These are phyloP conservation scores for Lepidothrix coronata DNA, from an alignment of 2,113 vertebrate species.

Conservation along the genomic window DNA sequence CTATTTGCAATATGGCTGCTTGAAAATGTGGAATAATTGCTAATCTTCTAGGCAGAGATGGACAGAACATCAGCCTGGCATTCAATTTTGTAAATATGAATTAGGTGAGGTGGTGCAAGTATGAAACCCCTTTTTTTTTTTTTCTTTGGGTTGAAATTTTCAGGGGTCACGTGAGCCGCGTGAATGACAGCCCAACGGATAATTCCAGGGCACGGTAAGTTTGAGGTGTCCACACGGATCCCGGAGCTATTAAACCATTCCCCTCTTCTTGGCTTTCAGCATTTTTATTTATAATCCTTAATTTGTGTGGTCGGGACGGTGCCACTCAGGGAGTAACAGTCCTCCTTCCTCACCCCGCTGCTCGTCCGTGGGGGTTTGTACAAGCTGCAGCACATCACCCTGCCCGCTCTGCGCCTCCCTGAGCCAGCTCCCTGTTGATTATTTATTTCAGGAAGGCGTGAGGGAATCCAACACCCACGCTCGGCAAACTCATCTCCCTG, in stretches of 20 bases:
- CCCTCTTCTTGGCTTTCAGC: neutral
- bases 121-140: neutral
- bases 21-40: constrained; percentile 61
- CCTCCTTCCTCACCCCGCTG: neutral
- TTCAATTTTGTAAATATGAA: constrained; percentile 53
- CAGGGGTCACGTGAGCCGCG: neutral
- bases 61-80: constrained; percentile 41
- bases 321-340: neutral
- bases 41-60: constrained; percentile 45
- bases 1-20: constrained; percentile 63
- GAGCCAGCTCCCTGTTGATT: neutral
- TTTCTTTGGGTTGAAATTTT: neutral
- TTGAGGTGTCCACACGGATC: neutral
- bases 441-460: neutral
- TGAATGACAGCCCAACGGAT: neutral
- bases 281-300: constrained; percentile 37
- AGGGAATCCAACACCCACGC: neutral
- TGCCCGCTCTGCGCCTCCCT: neutral
- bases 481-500: neutral
- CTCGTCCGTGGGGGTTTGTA: neutral
- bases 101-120: constrained; percentile 11
- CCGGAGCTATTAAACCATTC: constrained; percentile 5
- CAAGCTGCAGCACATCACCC: neutral
- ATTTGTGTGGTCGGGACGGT: neutral
- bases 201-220: neutral